Evolutionary conservation across 2,888 invertebrate genomes (phyloP).

Genomic region (Synergus japonicus): DNA sequence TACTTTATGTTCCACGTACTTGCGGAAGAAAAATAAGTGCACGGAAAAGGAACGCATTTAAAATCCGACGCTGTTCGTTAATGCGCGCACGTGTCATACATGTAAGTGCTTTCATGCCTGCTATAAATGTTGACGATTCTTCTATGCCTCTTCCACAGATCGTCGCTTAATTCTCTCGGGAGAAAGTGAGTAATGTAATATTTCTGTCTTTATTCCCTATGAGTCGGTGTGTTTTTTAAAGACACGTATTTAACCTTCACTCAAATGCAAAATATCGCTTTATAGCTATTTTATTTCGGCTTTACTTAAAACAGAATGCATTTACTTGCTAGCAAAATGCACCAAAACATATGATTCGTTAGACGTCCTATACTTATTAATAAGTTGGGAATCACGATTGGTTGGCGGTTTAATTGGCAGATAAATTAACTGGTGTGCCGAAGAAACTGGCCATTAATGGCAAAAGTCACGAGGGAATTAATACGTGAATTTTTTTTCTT

Average conservation of each 20-base stretch:
- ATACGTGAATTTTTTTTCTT: too few relatives aligned
- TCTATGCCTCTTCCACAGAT: conserved; percentile 35
- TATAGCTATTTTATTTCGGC: not conserved
- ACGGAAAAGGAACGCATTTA: conserved; percentile 39
- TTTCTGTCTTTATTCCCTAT: not conserved
- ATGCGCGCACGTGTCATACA: conserved; percentile 44
- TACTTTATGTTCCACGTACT: conserved; percentile 45
- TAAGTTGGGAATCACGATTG: too few relatives aligned
- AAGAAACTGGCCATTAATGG: too few relatives aligned
- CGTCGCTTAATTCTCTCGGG: conserved; percentile 9
- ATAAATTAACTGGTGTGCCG: too few relatives aligned
- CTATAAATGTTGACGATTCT: conserved; percentile 50
- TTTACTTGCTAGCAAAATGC: too few relatives aligned
- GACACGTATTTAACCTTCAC: not conserved
- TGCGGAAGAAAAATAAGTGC: conserved; percentile 45
- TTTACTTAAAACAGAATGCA: too few relatives aligned
- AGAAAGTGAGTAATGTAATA: not conserved
- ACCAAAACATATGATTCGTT: too few relatives aligned
- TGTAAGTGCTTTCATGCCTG: conserved; percentile 41
- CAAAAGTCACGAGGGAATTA: too few relatives aligned
- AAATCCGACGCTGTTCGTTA: conserved; percentile 45
- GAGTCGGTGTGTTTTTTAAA: conserved; percentile 6
- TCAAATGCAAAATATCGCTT: not conserved
- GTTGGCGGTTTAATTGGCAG: too few relatives aligned
- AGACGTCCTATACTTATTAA: too few relatives aligned